Conservation (phyloP, 2,113 vertebrate species). For the Otis tarda region DNA sequence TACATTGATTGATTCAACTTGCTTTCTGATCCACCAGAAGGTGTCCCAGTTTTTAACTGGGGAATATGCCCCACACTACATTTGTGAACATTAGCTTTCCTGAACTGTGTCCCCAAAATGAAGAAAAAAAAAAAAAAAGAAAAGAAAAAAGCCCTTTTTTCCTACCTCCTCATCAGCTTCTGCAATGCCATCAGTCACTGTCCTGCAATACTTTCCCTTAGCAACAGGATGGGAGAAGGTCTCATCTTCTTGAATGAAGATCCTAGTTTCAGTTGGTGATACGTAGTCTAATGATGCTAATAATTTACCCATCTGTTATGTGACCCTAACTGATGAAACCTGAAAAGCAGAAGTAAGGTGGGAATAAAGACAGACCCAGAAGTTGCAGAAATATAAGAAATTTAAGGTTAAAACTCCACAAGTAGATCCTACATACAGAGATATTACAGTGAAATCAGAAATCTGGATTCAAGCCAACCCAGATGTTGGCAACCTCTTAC, state of each 20-base stretch:
- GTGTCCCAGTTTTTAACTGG: neutral
- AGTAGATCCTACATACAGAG: neutral
- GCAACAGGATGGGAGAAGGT: neutral
- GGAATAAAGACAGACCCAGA: neutral
- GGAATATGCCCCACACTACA: neutral
- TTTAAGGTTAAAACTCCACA: neutral
- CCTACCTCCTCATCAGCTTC: neutral
- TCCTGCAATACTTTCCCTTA: neutral
- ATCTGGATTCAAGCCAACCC: neutral
- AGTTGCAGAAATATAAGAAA: neutral
- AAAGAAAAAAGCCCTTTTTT: neutral
- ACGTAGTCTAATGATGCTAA: neutral
- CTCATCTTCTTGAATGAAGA: neutral
- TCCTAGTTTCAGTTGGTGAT: neutral
- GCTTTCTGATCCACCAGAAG: constrained; percentile 1
- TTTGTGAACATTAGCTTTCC: neutral
- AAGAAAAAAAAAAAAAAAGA: too few species aligned
- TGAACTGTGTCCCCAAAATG: neutral
- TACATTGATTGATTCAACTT: neutral
- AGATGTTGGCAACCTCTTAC: neutral
- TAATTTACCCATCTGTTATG: neutral
- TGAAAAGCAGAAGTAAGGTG: neutral
- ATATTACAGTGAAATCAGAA: neutral
- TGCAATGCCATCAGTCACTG: neutral
- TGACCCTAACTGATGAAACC: neutral